A percentile compares a stretch with the other conserved stretches of the same genome.
phyloP scores from a whole-genome alignment of 2,113 vertebrate species.

The Todiramphus saurophagus region DNA sequence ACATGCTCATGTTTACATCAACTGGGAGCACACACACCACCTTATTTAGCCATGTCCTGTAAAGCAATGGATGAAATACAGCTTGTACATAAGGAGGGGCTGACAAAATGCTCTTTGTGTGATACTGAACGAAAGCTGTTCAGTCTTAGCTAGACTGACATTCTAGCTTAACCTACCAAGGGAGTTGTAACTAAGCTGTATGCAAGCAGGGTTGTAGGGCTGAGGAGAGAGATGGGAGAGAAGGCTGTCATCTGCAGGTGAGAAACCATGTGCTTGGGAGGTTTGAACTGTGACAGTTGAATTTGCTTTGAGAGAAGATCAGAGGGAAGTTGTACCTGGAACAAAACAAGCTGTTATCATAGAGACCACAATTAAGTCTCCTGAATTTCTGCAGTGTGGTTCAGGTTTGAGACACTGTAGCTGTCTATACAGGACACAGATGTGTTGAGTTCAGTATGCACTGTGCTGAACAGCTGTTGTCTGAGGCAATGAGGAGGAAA shows the following conservation, averaged over 20 bases:
- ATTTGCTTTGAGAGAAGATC: not conserved
- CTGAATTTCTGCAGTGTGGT: not conserved
- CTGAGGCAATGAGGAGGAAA: not conserved
- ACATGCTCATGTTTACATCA: not conserved
- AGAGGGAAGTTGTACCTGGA: not conserved
- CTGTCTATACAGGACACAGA: not conserved
- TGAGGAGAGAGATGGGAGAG: not conserved
- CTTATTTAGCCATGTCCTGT: not conserved
- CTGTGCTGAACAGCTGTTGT: not conserved
- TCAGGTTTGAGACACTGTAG: not conserved
- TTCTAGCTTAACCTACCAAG: not conserved
- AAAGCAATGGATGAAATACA: not conserved
- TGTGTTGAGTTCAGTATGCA: not conserved
- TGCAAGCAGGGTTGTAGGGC: not conserved
- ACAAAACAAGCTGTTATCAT: not conserved
- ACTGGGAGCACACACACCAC: not conserved
- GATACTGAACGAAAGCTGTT: not conserved
- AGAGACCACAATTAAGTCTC: not conserved
- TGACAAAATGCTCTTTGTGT: not conserved
- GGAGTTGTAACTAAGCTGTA: not conserved
- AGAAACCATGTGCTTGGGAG: not conserved
- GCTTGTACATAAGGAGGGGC: not conserved
- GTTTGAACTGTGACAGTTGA: not conserved
- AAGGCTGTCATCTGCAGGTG: not conserved
- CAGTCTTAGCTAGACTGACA: not conserved